These are phyloP conservation scores for Zenarchopterus dispar DNA, from an alignment of 2,797 vertebrate genomes.

Conservation along the genomic window DNA sequence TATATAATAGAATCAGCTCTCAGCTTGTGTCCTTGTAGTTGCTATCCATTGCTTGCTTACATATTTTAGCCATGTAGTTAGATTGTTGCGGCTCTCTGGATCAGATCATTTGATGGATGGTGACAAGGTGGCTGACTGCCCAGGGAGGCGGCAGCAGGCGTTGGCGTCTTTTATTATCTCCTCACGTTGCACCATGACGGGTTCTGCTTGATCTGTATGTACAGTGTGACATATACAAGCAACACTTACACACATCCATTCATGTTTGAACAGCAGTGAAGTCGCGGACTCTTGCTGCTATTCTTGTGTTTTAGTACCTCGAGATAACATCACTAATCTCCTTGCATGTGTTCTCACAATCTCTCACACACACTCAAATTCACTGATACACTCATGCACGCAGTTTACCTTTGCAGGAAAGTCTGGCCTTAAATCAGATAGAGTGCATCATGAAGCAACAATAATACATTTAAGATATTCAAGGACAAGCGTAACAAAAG, in stretches of 20 bases:
- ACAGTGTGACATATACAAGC: neutral
- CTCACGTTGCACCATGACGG: slow-evolving; percentile 30
- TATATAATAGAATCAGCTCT: too few species aligned
- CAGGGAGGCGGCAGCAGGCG: slow-evolving; percentile 48
- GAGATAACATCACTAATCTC: slow-evolving; percentile 14
- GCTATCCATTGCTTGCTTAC: slow-evolving; percentile 19
- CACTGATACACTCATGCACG: too few species aligned
- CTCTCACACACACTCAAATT: too few species aligned
- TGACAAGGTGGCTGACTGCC: slow-evolving; percentile 47
- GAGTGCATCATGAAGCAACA: neutral
- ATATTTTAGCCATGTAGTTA: slow-evolving; percentile 36
- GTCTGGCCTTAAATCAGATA: slow-evolving; percentile 23
- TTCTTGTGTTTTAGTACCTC: slow-evolving; percentile 20
- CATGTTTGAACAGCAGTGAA: slow-evolving; percentile 8
- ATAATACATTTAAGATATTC: neutral
- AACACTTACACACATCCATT: slow-evolving; percentile 2
- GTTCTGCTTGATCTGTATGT: neutral
- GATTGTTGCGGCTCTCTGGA: slow-evolving; percentile 29
- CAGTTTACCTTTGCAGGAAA: neutral
- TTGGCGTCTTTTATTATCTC: slow-evolving; percentile 41
- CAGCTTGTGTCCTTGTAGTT: slow-evolving; percentile 5
- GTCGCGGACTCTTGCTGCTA: neutral
- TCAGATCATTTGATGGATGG: slow-evolving; percentile 63
- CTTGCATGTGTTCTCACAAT: too few species aligned
- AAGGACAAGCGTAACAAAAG: neutral